A percentile compares a stretch with the other conserved stretches of the same genome.
Conservation (phyloP, 1,140 invertebrate genomes). For the Stenopsyche tienmushanensis region DNA sequence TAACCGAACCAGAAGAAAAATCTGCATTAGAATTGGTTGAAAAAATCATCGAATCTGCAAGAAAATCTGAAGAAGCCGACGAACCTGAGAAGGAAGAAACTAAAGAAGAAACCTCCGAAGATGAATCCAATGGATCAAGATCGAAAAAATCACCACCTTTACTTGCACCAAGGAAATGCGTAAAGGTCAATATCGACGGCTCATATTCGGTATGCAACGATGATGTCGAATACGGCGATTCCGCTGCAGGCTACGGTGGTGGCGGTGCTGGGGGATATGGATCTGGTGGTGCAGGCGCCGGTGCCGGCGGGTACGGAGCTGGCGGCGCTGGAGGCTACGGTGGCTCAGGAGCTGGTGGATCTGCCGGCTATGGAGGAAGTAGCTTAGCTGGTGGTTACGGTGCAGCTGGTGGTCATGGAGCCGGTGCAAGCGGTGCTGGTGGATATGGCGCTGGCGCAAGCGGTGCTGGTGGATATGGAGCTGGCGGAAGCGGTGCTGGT, state of each 20-base stretch:
- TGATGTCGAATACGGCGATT: slow-evolving; percentile 24
- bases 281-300: neutral
- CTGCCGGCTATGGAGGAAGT: neutral
- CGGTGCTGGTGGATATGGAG: slow-evolving; percentile 23
- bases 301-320: slow-evolving; percentile 13
- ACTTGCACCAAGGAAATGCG: slow-evolving; percentile 41
- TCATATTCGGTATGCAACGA: slow-evolving; percentile 39
- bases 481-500: slow-evolving; percentile 9
- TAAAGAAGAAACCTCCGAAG: neutral
- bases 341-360: slow-evolving; percentile 2
- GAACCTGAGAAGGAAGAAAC: slow-evolving; percentile 3
- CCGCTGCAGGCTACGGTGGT: slow-evolving; percentile 19
- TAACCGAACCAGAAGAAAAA: neutral
- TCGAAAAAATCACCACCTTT: slow-evolving; percentile 43
- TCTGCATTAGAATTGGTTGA: neutral
- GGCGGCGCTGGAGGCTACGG: slow-evolving; percentile 19
- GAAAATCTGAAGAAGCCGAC: neutral
- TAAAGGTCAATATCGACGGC: slow-evolving; percentile 18
- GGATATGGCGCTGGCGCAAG: slow-evolving; percentile 1
- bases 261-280: slow-evolving; percentile 8
- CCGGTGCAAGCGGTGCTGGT: no score
- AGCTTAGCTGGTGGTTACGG: neutral
- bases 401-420: neutral
- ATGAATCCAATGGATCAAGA: slow-evolving; percentile 36
- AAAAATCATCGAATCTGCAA: neutral